Evolutionary conservation across 2,113 vertebrate species (phyloP).

Genomic region (Callorhinus ursinus): DNA sequence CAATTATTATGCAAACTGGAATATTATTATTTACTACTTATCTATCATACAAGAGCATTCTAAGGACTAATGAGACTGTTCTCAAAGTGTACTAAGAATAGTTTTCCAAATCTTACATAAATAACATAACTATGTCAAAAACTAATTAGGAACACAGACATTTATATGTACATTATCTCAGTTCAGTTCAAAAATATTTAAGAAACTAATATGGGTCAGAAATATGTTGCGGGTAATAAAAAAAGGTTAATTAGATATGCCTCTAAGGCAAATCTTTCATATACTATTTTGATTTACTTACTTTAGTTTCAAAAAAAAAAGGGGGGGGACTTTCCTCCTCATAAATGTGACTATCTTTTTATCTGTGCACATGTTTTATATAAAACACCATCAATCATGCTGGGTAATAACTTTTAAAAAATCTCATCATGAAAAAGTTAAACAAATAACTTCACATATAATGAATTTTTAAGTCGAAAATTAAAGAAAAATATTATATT

Average conservation of each 20-base stretch:
- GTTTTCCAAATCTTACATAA: background rate
- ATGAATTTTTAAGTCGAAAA: background rate
- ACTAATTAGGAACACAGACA: background rate
- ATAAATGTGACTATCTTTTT: background rate
- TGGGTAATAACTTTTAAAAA: background rate
- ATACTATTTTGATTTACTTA: background rate
- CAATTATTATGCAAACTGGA: background rate
- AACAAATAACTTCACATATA: background rate
- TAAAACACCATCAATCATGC: background rate
- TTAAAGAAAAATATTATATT: background rate
- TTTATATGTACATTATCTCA: background rate
- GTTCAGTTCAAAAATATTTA: background rate
- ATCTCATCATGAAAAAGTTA: conserved; percentile 11
- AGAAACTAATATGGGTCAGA: background rate
- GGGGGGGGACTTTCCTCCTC: background rate
- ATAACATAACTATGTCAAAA: background rate
- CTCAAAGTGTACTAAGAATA: background rate
- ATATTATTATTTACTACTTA: background rate
- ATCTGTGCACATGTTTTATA: background rate
- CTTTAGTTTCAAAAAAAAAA: background rate
- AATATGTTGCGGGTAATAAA: background rate
- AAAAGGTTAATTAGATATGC: background rate
- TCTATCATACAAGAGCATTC: background rate
- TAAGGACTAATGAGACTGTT: background rate
- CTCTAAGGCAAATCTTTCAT: background rate